Base-by-base conservation (phyloP, 2,113 vertebrate genomes). In the Calypte anna region DNA sequence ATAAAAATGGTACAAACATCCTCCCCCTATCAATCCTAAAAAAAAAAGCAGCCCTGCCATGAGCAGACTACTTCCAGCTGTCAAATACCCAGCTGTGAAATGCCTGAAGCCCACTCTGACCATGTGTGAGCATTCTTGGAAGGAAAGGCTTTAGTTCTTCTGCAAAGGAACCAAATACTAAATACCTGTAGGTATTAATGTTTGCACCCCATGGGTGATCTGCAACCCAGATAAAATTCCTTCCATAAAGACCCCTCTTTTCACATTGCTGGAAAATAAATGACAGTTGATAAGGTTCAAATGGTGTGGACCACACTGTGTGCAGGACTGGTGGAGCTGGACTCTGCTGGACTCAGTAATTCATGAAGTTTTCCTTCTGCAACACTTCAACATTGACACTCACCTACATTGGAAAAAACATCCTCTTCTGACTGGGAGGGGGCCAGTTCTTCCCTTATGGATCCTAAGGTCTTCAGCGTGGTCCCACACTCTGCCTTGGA, bases 361-460 rank as follows among this genome's bases (percentile, higher is more conserved):
- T 90, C 43, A 33, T 36, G 38, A 75, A 77, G 38, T 7, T 46
- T 73, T 40, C 33, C 14, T 31, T 70, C 3, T 1, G 33, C 53
- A 82, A n/a, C 2, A 1, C 10, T 82, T 27, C 55, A 77, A 61
- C 1, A 1, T 20, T 5, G 3, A 16, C 51, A 95, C 96, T 97
- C 91, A 97, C 97, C 96, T 88, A 97, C 84, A 0, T 97, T 97
- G 88, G 93, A 94, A 78, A 97, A 97, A 82, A 97, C 93, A 61
- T 97, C 96, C 0, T 97, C 96, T 90, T 96, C 96, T 22, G 40
- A 53, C 24, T 0, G n/a, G 61, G 48, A 86, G 21, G 44, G 50
- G 8, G 3, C 27, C 0, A 0, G 8, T 54, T 95, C 88, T 91
- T 92, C 93, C 46, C 3, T 18, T 3, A 43, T 22, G 36, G 59